These are phyloP conservation scores for Halocaridina rubra DNA, from an alignment of 2,888 invertebrate species.

Conservation along the genomic window DNA sequence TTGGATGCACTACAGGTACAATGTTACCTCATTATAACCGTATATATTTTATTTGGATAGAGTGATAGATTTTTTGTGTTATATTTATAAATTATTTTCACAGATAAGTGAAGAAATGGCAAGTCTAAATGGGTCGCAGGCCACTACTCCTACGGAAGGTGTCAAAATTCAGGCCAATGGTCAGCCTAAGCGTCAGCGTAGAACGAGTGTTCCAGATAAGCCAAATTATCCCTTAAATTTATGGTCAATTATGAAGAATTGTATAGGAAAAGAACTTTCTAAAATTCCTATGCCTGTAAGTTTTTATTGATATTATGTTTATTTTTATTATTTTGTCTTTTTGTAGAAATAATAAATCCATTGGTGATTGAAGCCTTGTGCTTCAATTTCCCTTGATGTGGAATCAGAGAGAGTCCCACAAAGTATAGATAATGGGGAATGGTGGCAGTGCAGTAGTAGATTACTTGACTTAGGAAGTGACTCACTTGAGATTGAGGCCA, in stretches of 20 bases:
- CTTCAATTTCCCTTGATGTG: not conserved
- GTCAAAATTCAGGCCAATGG: conserved; percentile 24
- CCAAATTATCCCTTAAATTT: conserved; percentile 94
- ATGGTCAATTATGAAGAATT: conserved; percentile 99
- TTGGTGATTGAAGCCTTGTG: not conserved
- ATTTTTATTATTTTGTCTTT: not conserved
- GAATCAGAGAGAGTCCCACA: too few species aligned
- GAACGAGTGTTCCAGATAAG: conserved; percentile 88
- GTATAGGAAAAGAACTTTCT: conserved; percentile 98
- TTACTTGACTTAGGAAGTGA: too few species aligned
- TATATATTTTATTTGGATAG: too few species aligned
- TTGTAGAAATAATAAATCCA: too few species aligned
- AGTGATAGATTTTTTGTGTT: too few species aligned
- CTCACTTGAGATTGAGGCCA: too few species aligned
- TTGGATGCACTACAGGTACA: too few species aligned
- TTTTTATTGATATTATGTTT: not conserved
- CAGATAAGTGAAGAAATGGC: conserved; percentile 60
- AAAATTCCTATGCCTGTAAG: conserved; percentile 98
- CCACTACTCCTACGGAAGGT: conserved; percentile 38
- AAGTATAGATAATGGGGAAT: too few species aligned
- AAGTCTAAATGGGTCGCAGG: conserved; percentile 53
- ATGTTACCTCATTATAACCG: too few species aligned
- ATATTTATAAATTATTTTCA: too few species aligned
- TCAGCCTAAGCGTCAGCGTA: conserved; percentile 73
- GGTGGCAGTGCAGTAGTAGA: too few species aligned